Percentiles rank a stretch among this genome's conserved stretches.
These are phyloP conservation scores for Podiceps cristatus DNA, from an alignment of 2,113 vertebrate genomes.

Conservation along the genomic window DNA sequence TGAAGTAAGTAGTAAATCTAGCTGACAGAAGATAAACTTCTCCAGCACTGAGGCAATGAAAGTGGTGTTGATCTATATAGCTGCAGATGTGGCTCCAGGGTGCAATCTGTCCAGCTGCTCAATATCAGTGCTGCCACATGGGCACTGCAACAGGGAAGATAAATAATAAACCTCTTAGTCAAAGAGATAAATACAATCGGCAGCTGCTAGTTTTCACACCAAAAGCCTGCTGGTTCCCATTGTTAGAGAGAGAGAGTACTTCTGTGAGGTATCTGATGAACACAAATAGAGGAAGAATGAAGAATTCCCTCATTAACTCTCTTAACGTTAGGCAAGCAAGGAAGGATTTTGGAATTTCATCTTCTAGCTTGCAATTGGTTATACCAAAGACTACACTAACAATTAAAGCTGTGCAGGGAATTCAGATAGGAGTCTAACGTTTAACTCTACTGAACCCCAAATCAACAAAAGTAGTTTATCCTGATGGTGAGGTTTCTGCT, in stretches of 20 bases:
- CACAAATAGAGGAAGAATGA: neutral
- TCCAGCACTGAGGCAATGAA: conserved; percentile 66
- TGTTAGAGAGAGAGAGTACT: neutral
- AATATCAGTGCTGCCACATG: conserved; percentile 77
- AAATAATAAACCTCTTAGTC: conserved; percentile 77
- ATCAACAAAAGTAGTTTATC: neutral
- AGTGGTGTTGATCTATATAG: conserved; percentile 75
- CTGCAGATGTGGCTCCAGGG: conserved; percentile 76
- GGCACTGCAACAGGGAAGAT: conserved; percentile 73
- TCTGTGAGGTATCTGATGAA: neutral
- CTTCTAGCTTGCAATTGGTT: neutral
- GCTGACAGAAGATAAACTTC: conserved; percentile 79
- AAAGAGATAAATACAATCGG: conserved; percentile 68
- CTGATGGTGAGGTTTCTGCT: neutral
- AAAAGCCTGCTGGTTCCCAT: conserved; percentile 29
- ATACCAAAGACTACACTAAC: neutral
- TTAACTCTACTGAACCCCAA: neutral
- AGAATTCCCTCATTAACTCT: neutral
- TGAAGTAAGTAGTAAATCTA: conserved; percentile 75
- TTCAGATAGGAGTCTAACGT: neutral
- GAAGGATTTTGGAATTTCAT: neutral
- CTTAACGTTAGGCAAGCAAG: neutral
- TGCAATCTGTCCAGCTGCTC: conserved; percentile 79
- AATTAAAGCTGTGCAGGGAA: neutral
- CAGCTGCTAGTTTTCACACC: conserved; percentile 60